Percentiles rank a stretch among this genome's conserved stretches.
Evolutionary conservation across 1,140 invertebrate genomes (phyloP).

Genomic region (Pseudomyrmex gracilis): DNA sequence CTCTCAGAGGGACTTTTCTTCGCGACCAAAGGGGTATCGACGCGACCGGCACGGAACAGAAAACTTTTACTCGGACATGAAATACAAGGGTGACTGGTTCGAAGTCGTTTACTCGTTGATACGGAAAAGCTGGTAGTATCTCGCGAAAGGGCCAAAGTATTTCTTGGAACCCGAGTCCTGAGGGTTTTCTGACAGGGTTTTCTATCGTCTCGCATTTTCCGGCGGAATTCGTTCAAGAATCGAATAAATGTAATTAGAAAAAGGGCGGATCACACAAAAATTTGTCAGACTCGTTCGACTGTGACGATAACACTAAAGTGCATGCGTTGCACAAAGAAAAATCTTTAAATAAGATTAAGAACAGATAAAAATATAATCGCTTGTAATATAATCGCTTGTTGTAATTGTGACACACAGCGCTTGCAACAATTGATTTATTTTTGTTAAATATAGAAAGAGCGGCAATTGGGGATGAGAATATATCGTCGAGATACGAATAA

Average conservation of each 20-base stretch:
- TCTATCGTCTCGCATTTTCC: not conserved
- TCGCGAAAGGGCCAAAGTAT: constrained; percentile 75
- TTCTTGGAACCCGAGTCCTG: constrained; percentile 49
- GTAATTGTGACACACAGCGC: too few species aligned
- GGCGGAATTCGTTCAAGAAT: not conserved
- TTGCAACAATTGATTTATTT: constrained; percentile 20
- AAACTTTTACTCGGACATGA: constrained; percentile 76
- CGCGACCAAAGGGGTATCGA: constrained; percentile 60
- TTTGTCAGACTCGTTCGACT: too few species aligned
- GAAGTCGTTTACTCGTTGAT: constrained; percentile 80
- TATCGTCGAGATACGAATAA: not conserved
- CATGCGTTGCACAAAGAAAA: not conserved
- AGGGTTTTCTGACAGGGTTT: constrained; percentile 13
- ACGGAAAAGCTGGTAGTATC: constrained; percentile 79
- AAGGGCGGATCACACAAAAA: too few species aligned
- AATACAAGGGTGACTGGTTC: constrained; percentile 73
- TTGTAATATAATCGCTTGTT: too few species aligned
- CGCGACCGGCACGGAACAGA: constrained; percentile 40
- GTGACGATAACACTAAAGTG: too few species aligned
- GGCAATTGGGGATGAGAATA: too few species aligned
- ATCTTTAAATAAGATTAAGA: too few species aligned
- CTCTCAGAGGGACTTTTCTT: not conserved
- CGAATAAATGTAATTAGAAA: constrained; percentile 1
- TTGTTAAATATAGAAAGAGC: constrained; percentile 7
- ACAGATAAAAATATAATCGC: too few species aligned